These are phyloP conservation scores for Yponomeuta evonymella DNA, from an alignment of 2,888 invertebrate genomes.

Conservation along the genomic window DNA sequence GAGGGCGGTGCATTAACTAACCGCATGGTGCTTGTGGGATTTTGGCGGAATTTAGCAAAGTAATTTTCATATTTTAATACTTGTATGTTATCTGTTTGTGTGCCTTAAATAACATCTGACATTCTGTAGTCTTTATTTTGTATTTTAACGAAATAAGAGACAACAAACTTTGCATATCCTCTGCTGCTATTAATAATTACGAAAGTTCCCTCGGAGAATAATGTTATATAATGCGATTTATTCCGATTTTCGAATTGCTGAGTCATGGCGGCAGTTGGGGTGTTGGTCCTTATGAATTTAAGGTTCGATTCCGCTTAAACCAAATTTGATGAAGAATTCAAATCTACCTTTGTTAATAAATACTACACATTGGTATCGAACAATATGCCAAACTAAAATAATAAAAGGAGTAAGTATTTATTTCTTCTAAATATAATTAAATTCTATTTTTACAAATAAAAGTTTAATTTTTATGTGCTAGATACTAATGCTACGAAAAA, in stretches of 20 bases:
- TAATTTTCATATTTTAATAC: too few relatives aligned
- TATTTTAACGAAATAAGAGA: slow-evolving; percentile 33
- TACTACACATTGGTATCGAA: too few relatives aligned
- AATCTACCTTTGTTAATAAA: neutral
- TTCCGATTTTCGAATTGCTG: slow-evolving; percentile 38
- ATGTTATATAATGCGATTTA: slow-evolving; percentile 42
- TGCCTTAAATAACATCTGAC: neutral
- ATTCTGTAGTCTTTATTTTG: neutral
- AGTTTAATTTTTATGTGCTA: neutral
- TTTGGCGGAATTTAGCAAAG: too few relatives aligned
- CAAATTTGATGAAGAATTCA: neutral
- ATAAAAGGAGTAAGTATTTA: neutral
- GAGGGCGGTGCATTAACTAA: too few relatives aligned
- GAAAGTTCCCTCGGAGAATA: slow-evolving; percentile 37
- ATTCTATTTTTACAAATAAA: neutral
- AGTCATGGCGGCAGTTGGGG: neutral
- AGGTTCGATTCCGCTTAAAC: neutral
- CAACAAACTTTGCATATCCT: slow-evolving; percentile 68
- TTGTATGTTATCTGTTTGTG: too few relatives aligned
- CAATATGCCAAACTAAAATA: neutral
- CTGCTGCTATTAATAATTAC: slow-evolving; percentile 63
- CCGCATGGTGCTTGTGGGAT: too few relatives aligned
- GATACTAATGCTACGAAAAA: neutral
- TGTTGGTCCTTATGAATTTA: neutral
- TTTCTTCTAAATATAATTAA: neutral